Percentiles rank a stretch among this genome's conserved stretches.
These are phyloP conservation scores for Holothuria glaberrima DNA, from an alignment of 35 echinoderm and acorn worm species.

Conservation along the genomic window DNA sequence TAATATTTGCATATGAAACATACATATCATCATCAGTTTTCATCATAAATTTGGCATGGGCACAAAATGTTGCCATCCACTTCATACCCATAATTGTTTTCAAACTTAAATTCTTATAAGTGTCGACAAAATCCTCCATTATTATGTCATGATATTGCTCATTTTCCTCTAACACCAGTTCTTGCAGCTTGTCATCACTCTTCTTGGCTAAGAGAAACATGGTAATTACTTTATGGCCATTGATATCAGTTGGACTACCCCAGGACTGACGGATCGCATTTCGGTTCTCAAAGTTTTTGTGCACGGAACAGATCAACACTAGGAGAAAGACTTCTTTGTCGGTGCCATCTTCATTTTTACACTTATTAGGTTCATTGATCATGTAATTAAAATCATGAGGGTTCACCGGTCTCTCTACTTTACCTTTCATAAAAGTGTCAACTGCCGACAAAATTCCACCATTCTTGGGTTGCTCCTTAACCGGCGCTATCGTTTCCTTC, in stretches of 20 bases:
- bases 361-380: conserved; percentile 67
- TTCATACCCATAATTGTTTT: conserved; percentile 98
- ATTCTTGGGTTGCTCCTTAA: neutral
- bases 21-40: conserved; percentile 98
- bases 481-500: neutral
- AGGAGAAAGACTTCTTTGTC: conserved; percentile 53
- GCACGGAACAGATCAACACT: conserved; percentile 66
- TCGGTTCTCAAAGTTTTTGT: conserved; percentile 98
- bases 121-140: conserved; percentile 91
- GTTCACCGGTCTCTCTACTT: conserved; percentile 22
- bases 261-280: conserved; percentile 88
- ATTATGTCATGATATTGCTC: conserved; percentile 83
- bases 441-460: neutral
- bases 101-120: conserved; percentile 92
- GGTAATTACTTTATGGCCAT: conserved; percentile 77
- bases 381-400: conserved; percentile 69
- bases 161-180: conserved; percentile 77
- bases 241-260: conserved; percentile 71
- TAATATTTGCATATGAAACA: conserved; percentile 76
- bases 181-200: conserved; percentile 61
- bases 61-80: conserved; percentile 79
- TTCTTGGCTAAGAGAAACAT: conserved; percentile 90
- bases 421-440: conserved; percentile 15
- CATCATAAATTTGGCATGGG: conserved; percentile 84
- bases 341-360: conserved; percentile 57